Conservation (phyloP, 1,140 invertebrate species). For the Psix sp. region DNA sequence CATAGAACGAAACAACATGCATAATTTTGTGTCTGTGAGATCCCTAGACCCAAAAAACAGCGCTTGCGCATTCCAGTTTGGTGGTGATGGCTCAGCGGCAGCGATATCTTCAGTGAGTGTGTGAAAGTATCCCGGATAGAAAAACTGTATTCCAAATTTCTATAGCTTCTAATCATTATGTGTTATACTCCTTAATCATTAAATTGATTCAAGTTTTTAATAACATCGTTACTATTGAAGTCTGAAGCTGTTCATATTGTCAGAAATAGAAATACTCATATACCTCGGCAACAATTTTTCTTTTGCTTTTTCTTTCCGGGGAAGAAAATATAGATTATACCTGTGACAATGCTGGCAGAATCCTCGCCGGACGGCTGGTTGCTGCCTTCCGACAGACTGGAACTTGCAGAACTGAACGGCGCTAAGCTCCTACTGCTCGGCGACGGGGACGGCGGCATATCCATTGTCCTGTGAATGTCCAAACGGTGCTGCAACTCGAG, state of each 20-base stretch:
- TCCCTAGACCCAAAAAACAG: slow-evolving; percentile 51
- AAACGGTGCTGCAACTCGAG: slow-evolving; percentile 75
- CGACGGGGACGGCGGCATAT: slow-evolving; percentile 87
- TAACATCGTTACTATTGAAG: too few relatives aligned
- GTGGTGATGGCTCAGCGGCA: slow-evolving; percentile 70
- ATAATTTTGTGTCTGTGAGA: slow-evolving; percentile 38
- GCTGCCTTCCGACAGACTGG: slow-evolving; percentile 88
- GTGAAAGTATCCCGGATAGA: slow-evolving; percentile 23
- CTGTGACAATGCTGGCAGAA: slow-evolving; percentile 90
- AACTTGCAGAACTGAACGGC: slow-evolving; percentile 92
- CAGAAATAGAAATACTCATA: too few relatives aligned
- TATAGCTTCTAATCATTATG: too few relatives aligned
- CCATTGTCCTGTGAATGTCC: slow-evolving; percentile 75
- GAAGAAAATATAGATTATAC: slow-evolving; percentile 77
- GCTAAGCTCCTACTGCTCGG: slow-evolving; percentile 87
- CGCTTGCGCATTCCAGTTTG: slow-evolving; percentile 61
- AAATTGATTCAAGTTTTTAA: too few relatives aligned
- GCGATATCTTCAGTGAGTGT: slow-evolving; percentile 36
- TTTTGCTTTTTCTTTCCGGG: slow-evolving; percentile 30
- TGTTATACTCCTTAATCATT: too few relatives aligned
- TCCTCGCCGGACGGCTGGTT: slow-evolving; percentile 86
- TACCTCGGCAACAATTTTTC: too few relatives aligned
- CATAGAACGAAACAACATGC: slow-evolving; percentile 49
- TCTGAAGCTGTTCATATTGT: too few relatives aligned
- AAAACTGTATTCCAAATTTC: slow-evolving; percentile 4